phyloP scores from a whole-genome alignment of 2,888 invertebrate species.

The Boloria selene region DNA sequence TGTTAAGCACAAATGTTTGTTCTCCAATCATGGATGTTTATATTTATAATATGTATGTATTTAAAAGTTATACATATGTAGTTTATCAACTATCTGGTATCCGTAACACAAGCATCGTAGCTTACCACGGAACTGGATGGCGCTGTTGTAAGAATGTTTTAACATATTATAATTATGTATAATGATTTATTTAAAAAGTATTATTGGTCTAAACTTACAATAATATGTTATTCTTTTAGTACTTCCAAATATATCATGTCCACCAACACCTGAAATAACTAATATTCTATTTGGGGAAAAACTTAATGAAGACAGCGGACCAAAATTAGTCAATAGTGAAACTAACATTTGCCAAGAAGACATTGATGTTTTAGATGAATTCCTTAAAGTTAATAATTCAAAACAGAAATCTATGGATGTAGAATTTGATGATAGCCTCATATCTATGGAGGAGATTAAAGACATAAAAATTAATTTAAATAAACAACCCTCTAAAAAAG shows the following conservation, averaged over 20 bases:
- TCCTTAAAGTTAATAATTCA: slow-evolving; percentile 45
- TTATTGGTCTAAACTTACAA: too few relatives aligned
- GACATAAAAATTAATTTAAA: slow-evolving; percentile 31
- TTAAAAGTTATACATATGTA: too few relatives aligned
- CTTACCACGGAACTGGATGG: too few relatives aligned
- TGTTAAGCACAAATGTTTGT: too few relatives aligned
- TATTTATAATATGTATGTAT: too few relatives aligned
- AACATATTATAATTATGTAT: too few relatives aligned
- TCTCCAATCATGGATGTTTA: too few relatives aligned
- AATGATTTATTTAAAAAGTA: too few relatives aligned
- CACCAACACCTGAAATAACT: slow-evolving; percentile 64
- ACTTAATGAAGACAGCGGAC: slow-evolving; percentile 24
- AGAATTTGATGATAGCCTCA: slow-evolving; percentile 19
- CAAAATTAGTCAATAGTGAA: slow-evolving; percentile 39
- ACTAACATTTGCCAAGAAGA: slow-evolving; percentile 44
- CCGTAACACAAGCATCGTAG: too few relatives aligned
- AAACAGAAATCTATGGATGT: slow-evolving; percentile 27
- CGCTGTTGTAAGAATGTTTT: too few relatives aligned
- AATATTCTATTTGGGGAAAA: slow-evolving; percentile 66
- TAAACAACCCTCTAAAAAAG: slow-evolving; percentile 15
- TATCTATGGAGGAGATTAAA: slow-evolving; percentile 22
- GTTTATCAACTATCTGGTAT: too few relatives aligned
- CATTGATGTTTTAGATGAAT: slow-evolving; percentile 54
- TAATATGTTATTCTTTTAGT: slow-evolving; percentile 41
- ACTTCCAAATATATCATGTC: slow-evolving; percentile 46